Percentiles rank a stretch among this genome's conserved stretches.
Evolutionary conservation across 2,797 vertebrate species (phyloP).

Genomic region (Betta splendens): DNA sequence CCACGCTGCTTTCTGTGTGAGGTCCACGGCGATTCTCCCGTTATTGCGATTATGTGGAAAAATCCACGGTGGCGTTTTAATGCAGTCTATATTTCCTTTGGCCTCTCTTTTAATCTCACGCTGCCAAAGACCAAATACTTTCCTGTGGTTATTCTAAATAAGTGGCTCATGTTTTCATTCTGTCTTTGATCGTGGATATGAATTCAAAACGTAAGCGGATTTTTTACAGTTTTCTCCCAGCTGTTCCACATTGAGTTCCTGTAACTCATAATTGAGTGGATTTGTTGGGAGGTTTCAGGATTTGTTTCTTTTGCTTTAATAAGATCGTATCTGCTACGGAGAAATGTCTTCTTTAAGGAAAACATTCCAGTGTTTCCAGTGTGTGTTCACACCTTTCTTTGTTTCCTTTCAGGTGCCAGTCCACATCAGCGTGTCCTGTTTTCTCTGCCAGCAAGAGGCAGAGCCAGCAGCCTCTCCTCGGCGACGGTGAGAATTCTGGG

Average conservation of each 20-base stretch:
- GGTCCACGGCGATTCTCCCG: constrained; percentile 66
- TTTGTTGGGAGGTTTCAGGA: constrained; percentile 34
- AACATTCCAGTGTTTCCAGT: constrained; percentile 9
- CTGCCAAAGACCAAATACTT: constrained; percentile 77
- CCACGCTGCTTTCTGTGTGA: constrained; percentile 66
- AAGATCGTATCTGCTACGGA: constrained; percentile 15
- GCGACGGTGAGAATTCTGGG: constrained; percentile 85
- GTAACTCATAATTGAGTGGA: constrained; percentile 43
- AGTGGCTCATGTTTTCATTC: constrained; percentile 63
- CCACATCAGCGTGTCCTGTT: constrained; percentile 87
- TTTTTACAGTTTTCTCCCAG: constrained; percentile 46
- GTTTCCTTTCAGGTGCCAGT: constrained; percentile 87
- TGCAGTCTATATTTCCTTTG: constrained; percentile 75
- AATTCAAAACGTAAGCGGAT: constrained; percentile 56
- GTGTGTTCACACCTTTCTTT: constrained; percentile 22
- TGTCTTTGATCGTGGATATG: constrained; percentile 61
- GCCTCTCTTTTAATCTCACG: constrained; percentile 49
- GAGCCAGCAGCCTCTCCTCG: constrained; percentile 84
- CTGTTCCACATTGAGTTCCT: constrained; percentile 50
- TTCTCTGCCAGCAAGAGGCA: constrained; percentile 82
- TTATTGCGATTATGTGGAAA: constrained; percentile 75
- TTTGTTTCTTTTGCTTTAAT: constrained; percentile 35
- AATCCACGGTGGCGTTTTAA: constrained; percentile 70
- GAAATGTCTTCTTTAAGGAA: background rate
- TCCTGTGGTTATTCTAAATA: constrained; percentile 69